Evolutionary conservation across 2,113 vertebrate species (phyloP).

Genomic region (Neolamprologus caudopunctatus): DNA sequence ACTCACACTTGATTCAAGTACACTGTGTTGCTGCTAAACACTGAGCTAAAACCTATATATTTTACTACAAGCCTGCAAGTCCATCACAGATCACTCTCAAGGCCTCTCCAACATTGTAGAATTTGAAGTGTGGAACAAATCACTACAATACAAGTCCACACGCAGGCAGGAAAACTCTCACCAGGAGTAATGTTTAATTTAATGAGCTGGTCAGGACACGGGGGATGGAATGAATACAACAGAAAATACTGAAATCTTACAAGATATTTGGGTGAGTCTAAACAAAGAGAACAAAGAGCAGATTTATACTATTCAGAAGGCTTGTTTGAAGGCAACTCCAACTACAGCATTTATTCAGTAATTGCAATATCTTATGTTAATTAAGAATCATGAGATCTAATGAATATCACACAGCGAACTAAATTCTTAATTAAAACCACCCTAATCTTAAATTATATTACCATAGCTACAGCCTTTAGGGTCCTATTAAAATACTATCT

Average conservation of each 20-base stretch:
- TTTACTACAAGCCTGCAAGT: neutral
- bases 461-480: neutral
- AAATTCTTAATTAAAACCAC: neutral
- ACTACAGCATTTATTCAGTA: neutral
- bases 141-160: conserved; percentile 40
- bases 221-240: neutral
- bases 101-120: neutral
- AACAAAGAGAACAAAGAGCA: neutral
- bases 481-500: neutral
- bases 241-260: neutral
- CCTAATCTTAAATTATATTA: neutral
- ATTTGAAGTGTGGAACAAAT: conserved; percentile 17
- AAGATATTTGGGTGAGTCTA: neutral
- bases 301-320: neutral
- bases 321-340: neutral
- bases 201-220: neutral
- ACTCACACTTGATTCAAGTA: neutral
- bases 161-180: conserved; percentile 20
- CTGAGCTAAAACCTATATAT: neutral
- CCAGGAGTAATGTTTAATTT: conserved; percentile 15
- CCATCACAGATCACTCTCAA: neutral
- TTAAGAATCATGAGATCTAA: neutral
- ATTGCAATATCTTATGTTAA: neutral
- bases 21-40: neutral
- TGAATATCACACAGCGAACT: neutral